A percentile compares a stretch with the other conserved stretches of the same genome.
phyloP scores from a whole-genome alignment of 2,888 invertebrate genomes.

The Steinernema carpocapsae region DNA sequence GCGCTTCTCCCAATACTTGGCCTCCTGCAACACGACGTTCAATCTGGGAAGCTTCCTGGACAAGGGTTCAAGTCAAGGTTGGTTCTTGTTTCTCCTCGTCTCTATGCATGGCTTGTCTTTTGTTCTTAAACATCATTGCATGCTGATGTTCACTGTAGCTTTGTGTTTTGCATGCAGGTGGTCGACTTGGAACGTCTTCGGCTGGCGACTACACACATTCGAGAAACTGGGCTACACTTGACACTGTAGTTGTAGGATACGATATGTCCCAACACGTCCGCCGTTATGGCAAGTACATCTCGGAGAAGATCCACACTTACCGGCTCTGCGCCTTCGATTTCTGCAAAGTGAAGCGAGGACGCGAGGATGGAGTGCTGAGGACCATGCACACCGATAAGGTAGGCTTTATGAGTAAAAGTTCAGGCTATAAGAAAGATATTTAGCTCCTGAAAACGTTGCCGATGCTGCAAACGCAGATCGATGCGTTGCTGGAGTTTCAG shows the following conservation, averaged over 20 bases:
- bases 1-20: constrained; percentile 99
- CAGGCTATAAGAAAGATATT: too few species aligned
- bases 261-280: constrained; percentile 99
- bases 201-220: constrained; percentile 23
- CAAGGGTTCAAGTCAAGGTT: constrained; percentile 96
- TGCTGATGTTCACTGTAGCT: constrained; percentile 14
- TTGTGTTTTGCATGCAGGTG: constrained; percentile 28
- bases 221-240: constrained; percentile 34
- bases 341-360: constrained; percentile 96
- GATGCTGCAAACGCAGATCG: constrained; percentile 90
- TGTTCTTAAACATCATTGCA: constrained; percentile 8
- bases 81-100: constrained; percentile 68
- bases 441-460: constrained; percentile 90
- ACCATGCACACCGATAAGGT: constrained; percentile 95
- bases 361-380: constrained; percentile 93
- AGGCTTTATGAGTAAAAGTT: constrained; percentile 38
- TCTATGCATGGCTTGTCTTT: constrained; percentile 12
- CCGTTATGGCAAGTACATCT: constrained; percentile 97
- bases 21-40: constrained; percentile 98
- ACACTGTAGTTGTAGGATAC: constrained; percentile 78
- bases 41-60: constrained; percentile 96
- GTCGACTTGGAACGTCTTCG: constrained; percentile 23
- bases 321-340: constrained; percentile 98
- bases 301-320: constrained; percentile 98
- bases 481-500: constrained; percentile 94